Base-by-base conservation (phyloP, 1,140 invertebrate genomes). In the Lucilia cuprina region DNA sequence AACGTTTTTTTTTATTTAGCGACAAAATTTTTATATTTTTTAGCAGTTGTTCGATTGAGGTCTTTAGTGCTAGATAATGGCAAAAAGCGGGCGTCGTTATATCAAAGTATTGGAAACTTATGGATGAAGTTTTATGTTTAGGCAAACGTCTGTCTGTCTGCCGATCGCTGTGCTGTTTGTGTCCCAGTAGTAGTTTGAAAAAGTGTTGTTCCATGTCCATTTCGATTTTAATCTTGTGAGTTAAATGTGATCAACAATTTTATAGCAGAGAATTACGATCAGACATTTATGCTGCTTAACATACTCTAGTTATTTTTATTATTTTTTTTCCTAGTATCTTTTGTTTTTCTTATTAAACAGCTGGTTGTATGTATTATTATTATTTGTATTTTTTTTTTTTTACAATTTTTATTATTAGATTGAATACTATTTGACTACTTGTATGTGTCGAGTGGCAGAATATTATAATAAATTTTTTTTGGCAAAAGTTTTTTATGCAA, bases 171-270 rank as follows among this genome's bases (percentile, higher is more conserved):
- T 60, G 25, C 25, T 30, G 25, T 60, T n/a, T 60, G 14, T 70
- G 3, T 19, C n/a, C n/a, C n/a, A 70, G 9, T 7, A 70, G 19
- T 70, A 25, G 10, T 21, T 21, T 70, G 25, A 21, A 70, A 25
- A 60, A 70, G 65, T 80, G 77, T 50, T 80, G 77, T 80, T 19
- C 77, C n/a, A 80, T 80, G 77, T 80, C 77, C 77, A 80, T 80
- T 80, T 80, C 77, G 77, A 80, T 80, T 80, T 80, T 80, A 80
- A 80, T 80, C 77, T 80, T 80, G n/a, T 80, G 77, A 80, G 77
- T 80, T 80, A 80, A 80, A 80, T 80, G 77, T 80, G 77, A 80
- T 70, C 65, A 70, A 70, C 65, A 70, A 70, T 70, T 70, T 70
- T 70, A 70, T 70, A 70, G 10, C 17, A 19, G 65, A 65, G 8